Conservation (phyloP, 2,797 vertebrate genomes). For the Ambastaia sidthimunki region DNA sequence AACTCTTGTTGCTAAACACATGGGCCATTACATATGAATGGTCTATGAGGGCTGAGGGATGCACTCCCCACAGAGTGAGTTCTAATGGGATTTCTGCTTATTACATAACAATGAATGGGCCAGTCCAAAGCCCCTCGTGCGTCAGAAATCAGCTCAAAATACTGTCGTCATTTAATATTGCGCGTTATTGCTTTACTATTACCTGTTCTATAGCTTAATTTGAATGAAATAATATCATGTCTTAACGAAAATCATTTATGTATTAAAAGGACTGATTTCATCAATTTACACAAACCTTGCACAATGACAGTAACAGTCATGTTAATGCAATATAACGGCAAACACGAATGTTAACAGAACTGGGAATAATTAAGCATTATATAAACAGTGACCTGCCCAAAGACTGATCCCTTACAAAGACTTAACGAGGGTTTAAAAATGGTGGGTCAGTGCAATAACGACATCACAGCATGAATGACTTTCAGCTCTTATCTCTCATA, state of each 20-base stretch:
- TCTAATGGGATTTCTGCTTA: conserved; percentile 70
- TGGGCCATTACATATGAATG: too few relatives aligned
- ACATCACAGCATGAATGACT: background rate
- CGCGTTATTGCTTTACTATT: background rate
- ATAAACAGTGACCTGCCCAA: conserved; percentile 71
- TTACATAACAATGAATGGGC: conserved; percentile 68
- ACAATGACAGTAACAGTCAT: too few relatives aligned
- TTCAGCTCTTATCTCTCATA: background rate
- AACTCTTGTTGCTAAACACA: too few relatives aligned
- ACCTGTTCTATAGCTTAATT: background rate
- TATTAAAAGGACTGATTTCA: too few relatives aligned
- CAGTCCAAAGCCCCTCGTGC: conserved; percentile 50
- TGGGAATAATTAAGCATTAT: conserved; percentile 63
- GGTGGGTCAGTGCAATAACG: background rate
- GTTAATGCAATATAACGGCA: too few relatives aligned
- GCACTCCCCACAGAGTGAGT: conserved; percentile 42
- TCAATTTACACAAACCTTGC: too few relatives aligned
- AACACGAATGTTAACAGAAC: conserved; percentile 15
- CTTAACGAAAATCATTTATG: too few relatives aligned
- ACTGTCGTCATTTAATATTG: background rate
- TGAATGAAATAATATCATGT: background rate
- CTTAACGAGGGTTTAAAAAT: conserved; percentile 69
- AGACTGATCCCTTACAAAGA: conserved; percentile 63
- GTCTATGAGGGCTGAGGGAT: too few relatives aligned
- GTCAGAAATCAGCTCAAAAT: conserved; percentile 38